A percentile compares a stretch with the other conserved stretches of the same genome.
These are phyloP conservation scores for Dryocosmus kuriphilus DNA, from an alignment of 2,888 invertebrate genomes.

Conservation along the genomic window DNA sequence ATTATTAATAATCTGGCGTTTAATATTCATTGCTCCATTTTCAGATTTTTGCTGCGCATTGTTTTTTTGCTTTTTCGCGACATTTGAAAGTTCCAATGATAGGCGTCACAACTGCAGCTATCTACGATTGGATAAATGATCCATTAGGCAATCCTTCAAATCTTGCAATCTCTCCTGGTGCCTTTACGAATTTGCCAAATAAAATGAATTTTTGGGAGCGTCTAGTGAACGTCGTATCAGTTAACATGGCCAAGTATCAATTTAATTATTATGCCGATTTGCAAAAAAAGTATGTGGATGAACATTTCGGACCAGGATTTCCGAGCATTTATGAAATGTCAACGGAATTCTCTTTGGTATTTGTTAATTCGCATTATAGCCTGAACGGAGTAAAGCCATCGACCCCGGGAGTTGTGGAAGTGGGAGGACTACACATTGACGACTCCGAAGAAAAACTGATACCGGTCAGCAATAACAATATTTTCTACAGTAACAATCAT, in stretches of 20 bases:
- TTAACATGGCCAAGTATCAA: slow-evolving; percentile 38
- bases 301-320: slow-evolving; percentile 61
- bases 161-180: slow-evolving; percentile 58
- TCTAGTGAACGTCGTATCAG: slow-evolving; percentile 57
- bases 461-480: slow-evolving; percentile 43
- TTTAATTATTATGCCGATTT: slow-evolving; percentile 50
- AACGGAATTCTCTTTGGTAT: slow-evolving; percentile 72
- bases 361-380: slow-evolving; percentile 80
- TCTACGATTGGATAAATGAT: slow-evolving; percentile 66
- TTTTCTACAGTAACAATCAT: background rate
- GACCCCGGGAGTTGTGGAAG: slow-evolving; percentile 79
- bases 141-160: slow-evolving; percentile 64
- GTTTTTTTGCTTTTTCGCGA: slow-evolving; percentile 67
- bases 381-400: slow-evolving; percentile 79
- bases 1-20: too few relatives aligned
- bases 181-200: slow-evolving; percentile 51
- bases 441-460: slow-evolving; percentile 50
- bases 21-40: slow-evolving; percentile 10
- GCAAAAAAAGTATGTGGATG: slow-evolving; percentile 59
- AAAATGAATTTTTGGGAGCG: slow-evolving; percentile 68
- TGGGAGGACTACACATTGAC: slow-evolving; percentile 75
- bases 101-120: slow-evolving; percentile 56
- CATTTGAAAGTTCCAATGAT: slow-evolving; percentile 66
- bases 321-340: slow-evolving; percentile 61
- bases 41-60: slow-evolving; percentile 65